phyloP scores from a whole-genome alignment of 1,140 invertebrate species.

The Caerostris extrusa region DNA sequence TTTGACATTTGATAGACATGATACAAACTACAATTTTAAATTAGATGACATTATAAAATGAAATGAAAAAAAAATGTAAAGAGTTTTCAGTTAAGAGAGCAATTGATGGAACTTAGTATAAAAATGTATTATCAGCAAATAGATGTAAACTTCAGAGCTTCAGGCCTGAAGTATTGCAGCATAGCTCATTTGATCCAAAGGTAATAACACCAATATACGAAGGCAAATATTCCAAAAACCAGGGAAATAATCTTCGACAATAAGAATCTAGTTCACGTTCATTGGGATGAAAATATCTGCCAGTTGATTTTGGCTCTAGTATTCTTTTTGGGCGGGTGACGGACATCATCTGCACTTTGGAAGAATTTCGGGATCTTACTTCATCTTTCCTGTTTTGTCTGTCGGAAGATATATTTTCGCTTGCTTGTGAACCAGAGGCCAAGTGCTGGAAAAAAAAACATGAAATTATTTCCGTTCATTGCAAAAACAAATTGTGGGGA shows the following conservation, averaged over 20 bases:
- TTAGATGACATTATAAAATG: too few species aligned
- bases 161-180: too few species aligned
- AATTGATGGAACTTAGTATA: too few species aligned
- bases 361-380: neutral
- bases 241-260: neutral
- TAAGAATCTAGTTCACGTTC: neutral
- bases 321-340: neutral
- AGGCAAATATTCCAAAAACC: neutral
- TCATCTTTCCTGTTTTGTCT: neutral
- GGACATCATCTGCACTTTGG: neutral
- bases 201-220: conserved; percentile 1
- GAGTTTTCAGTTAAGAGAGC: too few species aligned
- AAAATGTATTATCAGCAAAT: too few species aligned
- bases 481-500: too few species aligned
- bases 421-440: neutral
- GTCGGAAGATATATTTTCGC: too few species aligned
- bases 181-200: neutral
- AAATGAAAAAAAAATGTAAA: too few species aligned
- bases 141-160: too few species aligned
- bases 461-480: too few species aligned
- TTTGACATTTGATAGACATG: too few species aligned
- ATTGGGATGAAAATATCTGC: neutral
- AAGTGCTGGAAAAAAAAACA: neutral
- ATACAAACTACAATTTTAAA: too few species aligned
- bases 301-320: neutral